Evolutionary conservation across 2,888 invertebrate species (phyloP), one percentile per base, ranked within the genome.

Genomic region (Drosophila yooni): DNA sequence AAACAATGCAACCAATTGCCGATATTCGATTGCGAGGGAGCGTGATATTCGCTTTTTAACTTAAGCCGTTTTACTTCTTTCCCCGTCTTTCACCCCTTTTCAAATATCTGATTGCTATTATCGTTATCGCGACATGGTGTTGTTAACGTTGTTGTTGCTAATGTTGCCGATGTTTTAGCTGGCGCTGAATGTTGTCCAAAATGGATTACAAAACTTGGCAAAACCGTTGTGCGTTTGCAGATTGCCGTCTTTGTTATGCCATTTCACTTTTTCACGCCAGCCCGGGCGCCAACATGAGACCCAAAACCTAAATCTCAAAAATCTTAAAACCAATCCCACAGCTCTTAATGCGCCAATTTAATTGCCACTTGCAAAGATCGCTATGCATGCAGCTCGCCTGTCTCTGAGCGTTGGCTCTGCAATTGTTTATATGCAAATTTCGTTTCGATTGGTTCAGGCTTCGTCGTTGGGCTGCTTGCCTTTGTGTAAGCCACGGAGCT

Each of bases 281-380:
- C 46, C 65, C 40, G 15, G 40, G 27, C 63, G 50, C 66, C 67
- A 69, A n/a, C 46, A 15, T 3, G 21, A 7, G 21, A 46, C 54
- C 64, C 67, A 54, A 59, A 29, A 46, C 54, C 62, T 10, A 60
- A 46, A 54, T 27, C 51, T 21, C 8, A 31, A 61, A 43, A 63
- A 31, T 40, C 40, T 36, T 15, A 27, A 60, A 21, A 21, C 65
- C 51, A 64, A 57, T 57, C 59, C 57, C 36, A 68, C 53, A 40
- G n/a, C 59, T 51, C 63, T 76, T 84, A 89, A 83, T 84, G 89
- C 76, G 85, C 74, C 88, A 89, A 84, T 88, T 89, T 89, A 89
- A 87, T 70, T 81, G 84, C 84, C 79, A 33, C 43, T 31, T 50
- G 57, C 43, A 29, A 48, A 68, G 76, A 65, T 64, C 68, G 48